phyloP scores from a whole-genome alignment of 2,888 invertebrate genomes.

The Yponomeuta plumbellus region DNA sequence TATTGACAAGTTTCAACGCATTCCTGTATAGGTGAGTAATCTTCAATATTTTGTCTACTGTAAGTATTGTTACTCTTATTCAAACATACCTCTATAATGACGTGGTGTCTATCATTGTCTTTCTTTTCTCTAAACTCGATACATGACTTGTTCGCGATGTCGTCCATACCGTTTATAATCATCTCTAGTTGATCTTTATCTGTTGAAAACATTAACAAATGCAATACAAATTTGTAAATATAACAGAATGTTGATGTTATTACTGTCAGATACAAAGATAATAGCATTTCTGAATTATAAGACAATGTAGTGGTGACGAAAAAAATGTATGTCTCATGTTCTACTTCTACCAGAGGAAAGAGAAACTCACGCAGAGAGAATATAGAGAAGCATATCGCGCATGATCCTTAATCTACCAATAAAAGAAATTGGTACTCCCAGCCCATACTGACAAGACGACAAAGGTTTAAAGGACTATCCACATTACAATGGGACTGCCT shows the following conservation, averaged over 20 bases:
- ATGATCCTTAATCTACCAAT: too few species aligned
- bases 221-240: too few species aligned
- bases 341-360: not conserved
- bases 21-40: too few species aligned
- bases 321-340: not conserved
- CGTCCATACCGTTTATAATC: slow-evolving; percentile 58
- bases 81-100: not conserved
- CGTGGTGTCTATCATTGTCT: slow-evolving; percentile 36
- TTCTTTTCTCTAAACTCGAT: slow-evolving; percentile 45
- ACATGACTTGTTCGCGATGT: slow-evolving; percentile 64
- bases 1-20: too few species aligned
- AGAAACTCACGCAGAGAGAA: not conserved
- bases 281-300: slow-evolving; percentile 9
- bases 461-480: too few species aligned
- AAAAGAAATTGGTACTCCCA: too few species aligned
- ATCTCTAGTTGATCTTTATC: slow-evolving; percentile 54
- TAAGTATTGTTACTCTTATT: not conserved
- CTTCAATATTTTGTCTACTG: too few species aligned
- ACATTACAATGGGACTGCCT: too few species aligned
- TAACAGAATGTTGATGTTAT: not conserved
- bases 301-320: not conserved
- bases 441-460: too few species aligned
- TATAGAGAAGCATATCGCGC: not conserved
- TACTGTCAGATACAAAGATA: not conserved
- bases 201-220: slow-evolving; percentile 26